These are phyloP conservation scores for Drosophila quinaria DNA, from an alignment of 2,888 invertebrate genomes.

Conservation along the genomic window DNA sequence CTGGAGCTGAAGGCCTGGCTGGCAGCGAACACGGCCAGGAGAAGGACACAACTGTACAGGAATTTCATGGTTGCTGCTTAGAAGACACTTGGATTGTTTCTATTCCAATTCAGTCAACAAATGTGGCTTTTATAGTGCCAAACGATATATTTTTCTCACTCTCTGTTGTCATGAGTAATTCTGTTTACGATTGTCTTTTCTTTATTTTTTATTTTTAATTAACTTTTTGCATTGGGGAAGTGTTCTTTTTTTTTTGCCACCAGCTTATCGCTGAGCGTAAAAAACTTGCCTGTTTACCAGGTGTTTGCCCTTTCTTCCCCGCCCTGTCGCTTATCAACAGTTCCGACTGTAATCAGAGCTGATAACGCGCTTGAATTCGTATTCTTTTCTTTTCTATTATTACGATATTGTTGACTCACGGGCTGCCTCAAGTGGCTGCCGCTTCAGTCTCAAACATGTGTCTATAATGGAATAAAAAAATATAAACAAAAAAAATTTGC, in stretches of 20 bases:
- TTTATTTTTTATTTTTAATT: slow-evolving; percentile 60
- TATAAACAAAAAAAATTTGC: neutral
- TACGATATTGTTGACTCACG: slow-evolving; percentile 50
- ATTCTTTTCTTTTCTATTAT: slow-evolving; percentile 38
- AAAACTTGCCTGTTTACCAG: slow-evolving; percentile 7
- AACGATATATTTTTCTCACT: neutral
- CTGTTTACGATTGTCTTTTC: slow-evolving; percentile 44
- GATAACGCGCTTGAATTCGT: slow-evolving; percentile 62
- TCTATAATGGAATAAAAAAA: neutral
- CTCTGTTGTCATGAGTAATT: slow-evolving; percentile 42
- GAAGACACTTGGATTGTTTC: slow-evolving; percentile 27
- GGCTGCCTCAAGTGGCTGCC: neutral
- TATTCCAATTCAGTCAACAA: slow-evolving; percentile 2
- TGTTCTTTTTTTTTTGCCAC: slow-evolving; percentile 19
- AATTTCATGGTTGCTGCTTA: slow-evolving; percentile 53
- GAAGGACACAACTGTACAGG: slow-evolving; percentile 57
- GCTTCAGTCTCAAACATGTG: slow-evolving; percentile 8
- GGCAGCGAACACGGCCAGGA: slow-evolving; percentile 64
- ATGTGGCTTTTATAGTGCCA: slow-evolving; percentile 42
- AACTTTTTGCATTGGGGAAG: slow-evolving; percentile 41
- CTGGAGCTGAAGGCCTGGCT: slow-evolving; percentile 54
- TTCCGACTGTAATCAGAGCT: slow-evolving; percentile 29
- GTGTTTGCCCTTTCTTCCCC: neutral
- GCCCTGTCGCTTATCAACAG: neutral
- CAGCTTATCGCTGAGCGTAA: slow-evolving; percentile 50